phyloP scores from a whole-genome alignment of 2,113 vertebrate species.

The Coreoperca whiteheadi region DNA sequence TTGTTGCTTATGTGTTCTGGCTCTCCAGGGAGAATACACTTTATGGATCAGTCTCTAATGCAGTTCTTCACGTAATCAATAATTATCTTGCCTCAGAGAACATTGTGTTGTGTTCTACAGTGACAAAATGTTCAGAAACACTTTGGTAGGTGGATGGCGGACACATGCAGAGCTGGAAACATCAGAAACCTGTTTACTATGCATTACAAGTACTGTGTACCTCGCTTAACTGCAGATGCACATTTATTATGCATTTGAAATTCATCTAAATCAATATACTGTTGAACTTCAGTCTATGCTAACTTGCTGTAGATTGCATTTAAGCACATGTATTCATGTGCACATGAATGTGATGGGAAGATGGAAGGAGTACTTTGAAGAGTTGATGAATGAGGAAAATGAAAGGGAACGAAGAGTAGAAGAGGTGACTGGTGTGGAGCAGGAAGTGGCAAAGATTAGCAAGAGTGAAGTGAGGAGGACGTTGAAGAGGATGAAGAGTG shows the following conservation, averaged over 20 bases:
- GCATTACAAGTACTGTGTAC: slow-evolving; percentile 33
- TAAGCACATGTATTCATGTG: too few relatives aligned
- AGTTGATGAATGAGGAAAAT: too few relatives aligned
- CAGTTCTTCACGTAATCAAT: not conserved
- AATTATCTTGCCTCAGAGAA: slow-evolving; percentile 9
- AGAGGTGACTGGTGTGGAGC: too few relatives aligned
- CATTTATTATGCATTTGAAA: slow-evolving; percentile 53
- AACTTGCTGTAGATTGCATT: slow-evolving; percentile 19
- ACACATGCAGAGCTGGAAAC: not conserved
- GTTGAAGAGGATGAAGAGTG: too few relatives aligned
- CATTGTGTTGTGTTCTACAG: not conserved
- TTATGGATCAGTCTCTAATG: not conserved
- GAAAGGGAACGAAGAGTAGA: too few relatives aligned
- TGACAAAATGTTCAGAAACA: not conserved
- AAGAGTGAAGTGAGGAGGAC: too few relatives aligned
- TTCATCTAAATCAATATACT: slow-evolving; percentile 30
- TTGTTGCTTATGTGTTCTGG: not conserved
- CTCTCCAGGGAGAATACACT: slow-evolving; percentile 4
- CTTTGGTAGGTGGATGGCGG: not conserved
- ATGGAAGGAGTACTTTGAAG: too few relatives aligned
- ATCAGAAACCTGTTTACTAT: slow-evolving; percentile 43
- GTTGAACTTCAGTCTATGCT: slow-evolving; percentile 11
- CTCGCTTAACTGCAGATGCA: not conserved
- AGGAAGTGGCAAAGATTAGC: too few relatives aligned
- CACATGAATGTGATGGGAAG: too few relatives aligned